Conservation (phyloP, 1,140 invertebrate species). For the Fopius arisanus region DNA sequence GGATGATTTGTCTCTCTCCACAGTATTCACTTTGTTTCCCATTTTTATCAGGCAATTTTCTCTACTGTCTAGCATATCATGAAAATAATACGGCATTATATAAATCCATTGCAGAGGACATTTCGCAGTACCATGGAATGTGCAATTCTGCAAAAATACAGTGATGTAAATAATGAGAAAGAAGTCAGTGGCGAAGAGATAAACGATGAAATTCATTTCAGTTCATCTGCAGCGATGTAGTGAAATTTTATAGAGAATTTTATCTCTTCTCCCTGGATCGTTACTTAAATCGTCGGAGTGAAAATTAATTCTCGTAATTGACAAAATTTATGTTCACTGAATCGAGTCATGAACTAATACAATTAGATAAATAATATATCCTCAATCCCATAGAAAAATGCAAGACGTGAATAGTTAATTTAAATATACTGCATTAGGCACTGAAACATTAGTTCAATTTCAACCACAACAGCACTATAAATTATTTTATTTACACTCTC, state of each 20-base stretch:
- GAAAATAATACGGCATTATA: neutral
- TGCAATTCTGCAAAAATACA: neutral
- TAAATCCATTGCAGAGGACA: neutral
- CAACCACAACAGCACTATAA: slow-evolving; percentile 8
- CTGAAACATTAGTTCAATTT: slow-evolving; percentile 4
- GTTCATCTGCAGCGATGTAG: no score
- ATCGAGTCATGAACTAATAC: neutral
- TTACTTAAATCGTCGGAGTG: no score
- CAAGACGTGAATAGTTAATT: neutral
- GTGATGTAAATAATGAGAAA: neutral
- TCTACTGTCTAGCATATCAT: neutral
- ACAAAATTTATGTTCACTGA: neutral
- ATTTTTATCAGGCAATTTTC: slow-evolving; percentile 4
- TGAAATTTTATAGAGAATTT: no score
- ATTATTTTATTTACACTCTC: slow-evolving; percentile 12
- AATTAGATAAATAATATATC: neutral
- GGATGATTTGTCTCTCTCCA: slow-evolving; percentile 11
- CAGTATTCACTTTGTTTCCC: neutral
- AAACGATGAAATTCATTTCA: no score
- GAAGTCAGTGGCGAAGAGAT: no score
- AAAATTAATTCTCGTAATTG: neutral
- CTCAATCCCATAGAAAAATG: neutral
- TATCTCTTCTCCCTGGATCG: no score
- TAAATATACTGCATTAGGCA: slow-evolving; percentile 10
- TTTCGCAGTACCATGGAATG: slow-evolving; percentile 4